A percentile compares a stretch with the other conserved stretches of the same genome.
These are phyloP conservation scores for Apeira syringaria DNA, from an alignment of 2,888 invertebrate genomes.

Conservation along the genomic window DNA sequence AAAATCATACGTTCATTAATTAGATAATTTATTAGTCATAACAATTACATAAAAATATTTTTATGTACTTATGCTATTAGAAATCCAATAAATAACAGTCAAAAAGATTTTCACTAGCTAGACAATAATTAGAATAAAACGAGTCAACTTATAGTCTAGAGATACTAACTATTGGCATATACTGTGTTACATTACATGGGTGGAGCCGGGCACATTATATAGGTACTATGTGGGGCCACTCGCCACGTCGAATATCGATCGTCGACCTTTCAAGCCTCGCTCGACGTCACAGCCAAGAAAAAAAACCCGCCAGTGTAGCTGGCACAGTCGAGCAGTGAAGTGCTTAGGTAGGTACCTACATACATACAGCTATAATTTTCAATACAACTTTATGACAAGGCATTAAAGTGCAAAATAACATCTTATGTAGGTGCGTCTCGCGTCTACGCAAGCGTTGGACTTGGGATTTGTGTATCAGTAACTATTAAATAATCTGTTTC, in stretches of 20 bases:
- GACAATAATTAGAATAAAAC: no score
- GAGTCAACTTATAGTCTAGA: no score
- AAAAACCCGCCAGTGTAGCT: slow-evolving; percentile 14
- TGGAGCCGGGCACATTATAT: slow-evolving; percentile 3
- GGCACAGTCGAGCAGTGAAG: not conserved
- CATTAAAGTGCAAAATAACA: not conserved
- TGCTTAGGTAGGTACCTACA: no score
- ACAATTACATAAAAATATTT: no score
- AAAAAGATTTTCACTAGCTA: no score
- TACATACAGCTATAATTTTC: not conserved
- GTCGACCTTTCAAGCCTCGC: slow-evolving; percentile 28
- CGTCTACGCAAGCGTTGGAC: slow-evolving; percentile 3
- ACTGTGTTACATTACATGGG: slow-evolving; percentile 10
- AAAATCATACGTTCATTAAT: no score
- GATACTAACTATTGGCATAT: no score
- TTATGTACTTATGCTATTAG: no score
- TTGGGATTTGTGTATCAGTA: not conserved
- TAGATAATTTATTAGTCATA: no score
- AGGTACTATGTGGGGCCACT: slow-evolving; percentile 17
- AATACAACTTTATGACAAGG: not conserved
- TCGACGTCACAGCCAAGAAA: slow-evolving; percentile 21
- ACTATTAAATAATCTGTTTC: not conserved
- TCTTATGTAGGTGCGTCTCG: not conserved
- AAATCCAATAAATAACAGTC: no score
- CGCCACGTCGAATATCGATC: slow-evolving; percentile 33